phyloP scores from a whole-genome alignment of 1,140 invertebrate genomes.

The Zaprionus gabonicus region DNA sequence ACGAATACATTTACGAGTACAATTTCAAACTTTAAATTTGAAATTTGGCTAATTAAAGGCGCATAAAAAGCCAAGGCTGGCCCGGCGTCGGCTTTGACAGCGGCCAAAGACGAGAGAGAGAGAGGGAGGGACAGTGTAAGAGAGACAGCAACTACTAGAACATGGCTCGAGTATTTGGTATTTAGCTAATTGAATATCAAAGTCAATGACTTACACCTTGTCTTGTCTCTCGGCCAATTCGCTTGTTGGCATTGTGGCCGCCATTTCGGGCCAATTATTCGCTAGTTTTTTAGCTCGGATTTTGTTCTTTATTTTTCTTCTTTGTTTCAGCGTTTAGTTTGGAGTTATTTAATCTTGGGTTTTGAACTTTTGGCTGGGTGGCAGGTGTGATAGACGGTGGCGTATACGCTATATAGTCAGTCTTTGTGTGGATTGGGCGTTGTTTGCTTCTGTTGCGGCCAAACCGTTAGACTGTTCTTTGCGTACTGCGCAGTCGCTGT shows the following conservation, averaged over 20 bases:
- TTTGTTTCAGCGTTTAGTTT: constrained; percentile 11
- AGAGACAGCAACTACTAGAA: constrained; percentile 20
- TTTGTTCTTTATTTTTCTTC: constrained; percentile 19
- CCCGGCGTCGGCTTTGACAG: constrained; percentile 71
- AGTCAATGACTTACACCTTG: constrained; percentile 78
- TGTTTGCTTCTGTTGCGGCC: constrained; percentile 32
- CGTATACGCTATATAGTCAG: constrained; percentile 25
- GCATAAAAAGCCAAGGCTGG: constrained; percentile 75
- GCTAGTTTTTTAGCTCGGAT: constrained; percentile 20
- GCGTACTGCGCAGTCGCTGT: constrained; percentile 19
- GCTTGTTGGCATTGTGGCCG: constrained; percentile 58
- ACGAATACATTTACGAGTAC: constrained; percentile 10
- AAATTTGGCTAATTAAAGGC: constrained; percentile 79
- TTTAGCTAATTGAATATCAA: constrained; percentile 80
- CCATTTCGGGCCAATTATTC: constrained; percentile 75
- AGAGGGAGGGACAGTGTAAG: not conserved
- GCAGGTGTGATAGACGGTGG: constrained; percentile 27
- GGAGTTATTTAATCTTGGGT: constrained; percentile 57
- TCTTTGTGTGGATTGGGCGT: constrained; percentile 25
- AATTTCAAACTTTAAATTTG: constrained; percentile 47
- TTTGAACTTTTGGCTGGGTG: constrained; percentile 58
- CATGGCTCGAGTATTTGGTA: constrained; percentile 61
- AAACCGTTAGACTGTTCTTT: constrained; percentile 66
- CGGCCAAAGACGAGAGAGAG: constrained; percentile 5
- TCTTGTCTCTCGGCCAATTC: constrained; percentile 65